Conservation (phyloP, 2,113 vertebrate species). For the Callorhinus ursinus region DNA sequence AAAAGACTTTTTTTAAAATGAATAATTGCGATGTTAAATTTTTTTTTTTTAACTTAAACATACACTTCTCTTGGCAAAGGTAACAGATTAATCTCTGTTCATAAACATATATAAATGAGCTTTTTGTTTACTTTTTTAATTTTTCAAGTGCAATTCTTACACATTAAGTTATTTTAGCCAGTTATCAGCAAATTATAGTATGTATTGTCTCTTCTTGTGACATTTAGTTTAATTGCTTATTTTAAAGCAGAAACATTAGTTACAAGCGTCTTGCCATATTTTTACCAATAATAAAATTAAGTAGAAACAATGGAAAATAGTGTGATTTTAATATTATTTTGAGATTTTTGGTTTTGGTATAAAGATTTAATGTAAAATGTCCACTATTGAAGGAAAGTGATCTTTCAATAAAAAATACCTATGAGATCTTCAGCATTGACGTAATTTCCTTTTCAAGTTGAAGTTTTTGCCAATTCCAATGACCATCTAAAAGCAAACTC, state of each 20-base stretch:
- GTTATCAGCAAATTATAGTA: constrained; percentile 74
- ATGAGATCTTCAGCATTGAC: constrained; percentile 49
- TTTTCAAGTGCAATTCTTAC: constrained; percentile 93
- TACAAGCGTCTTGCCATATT: constrained; percentile 76
- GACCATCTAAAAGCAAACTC: neutral
- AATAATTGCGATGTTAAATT: constrained; percentile 82
- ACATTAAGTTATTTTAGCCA: constrained; percentile 86
- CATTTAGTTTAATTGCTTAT: constrained; percentile 77
- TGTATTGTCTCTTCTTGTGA: constrained; percentile 76
- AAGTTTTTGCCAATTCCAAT: constrained; percentile 7
- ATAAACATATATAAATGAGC: constrained; percentile 84
- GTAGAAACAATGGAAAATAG: constrained; percentile 74
- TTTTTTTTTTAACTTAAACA: constrained; percentile 78
- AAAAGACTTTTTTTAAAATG: constrained; percentile 67
- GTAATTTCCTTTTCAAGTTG: constrained; percentile 56
- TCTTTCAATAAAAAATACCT: constrained; percentile 78
- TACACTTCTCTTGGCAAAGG: constrained; percentile 82
- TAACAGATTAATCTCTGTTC: constrained; percentile 85
- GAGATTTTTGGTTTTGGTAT: constrained; percentile 70
- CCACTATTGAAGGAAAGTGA: constrained; percentile 67
- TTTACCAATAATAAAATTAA: constrained; percentile 76
- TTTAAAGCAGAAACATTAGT: constrained; percentile 77
- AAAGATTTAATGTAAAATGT: constrained; percentile 78
- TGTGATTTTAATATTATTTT: constrained; percentile 81
- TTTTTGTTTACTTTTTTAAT: constrained; percentile 89